Conservation (phyloP, 1,140 invertebrate genomes). For the Drosophila varians region DNA sequence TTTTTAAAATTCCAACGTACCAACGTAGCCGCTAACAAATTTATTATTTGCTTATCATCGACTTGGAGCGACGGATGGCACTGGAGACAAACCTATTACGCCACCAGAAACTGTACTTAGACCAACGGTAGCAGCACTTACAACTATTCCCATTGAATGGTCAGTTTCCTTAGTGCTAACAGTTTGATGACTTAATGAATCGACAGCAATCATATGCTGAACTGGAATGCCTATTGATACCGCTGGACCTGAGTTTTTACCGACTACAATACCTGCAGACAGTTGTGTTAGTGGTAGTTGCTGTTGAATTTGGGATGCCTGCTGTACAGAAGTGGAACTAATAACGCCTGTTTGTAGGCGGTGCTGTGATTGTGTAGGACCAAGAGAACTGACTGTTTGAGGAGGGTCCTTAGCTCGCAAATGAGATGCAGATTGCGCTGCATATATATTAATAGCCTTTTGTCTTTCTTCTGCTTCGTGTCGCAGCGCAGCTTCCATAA, state of each 20-base stretch:
- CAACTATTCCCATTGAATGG: constrained; percentile 52
- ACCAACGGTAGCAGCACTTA: constrained; percentile 40
- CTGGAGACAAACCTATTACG: constrained; percentile 64
- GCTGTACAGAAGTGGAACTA: constrained; percentile 17
- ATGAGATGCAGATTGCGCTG: constrained; percentile 85
- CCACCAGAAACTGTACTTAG: constrained; percentile 50
- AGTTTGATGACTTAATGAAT: constrained; percentile 48
- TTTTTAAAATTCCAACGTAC: constrained; percentile 54
- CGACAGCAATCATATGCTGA: constrained; percentile 72
- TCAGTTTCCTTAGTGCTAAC: constrained; percentile 58
- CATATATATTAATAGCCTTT: constrained; percentile 88
- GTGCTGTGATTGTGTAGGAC: constrained; percentile 84
- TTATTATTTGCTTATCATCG: constrained; percentile 66
- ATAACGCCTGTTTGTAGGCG: constrained; percentile 67
- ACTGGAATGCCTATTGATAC: constrained; percentile 59
- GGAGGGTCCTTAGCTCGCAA: constrained; percentile 86
- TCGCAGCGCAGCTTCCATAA: constrained; percentile 89
- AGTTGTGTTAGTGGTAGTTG: constrained; percentile 31
- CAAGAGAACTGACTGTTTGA: constrained; percentile 81
- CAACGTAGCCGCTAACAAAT: constrained; percentile 36
- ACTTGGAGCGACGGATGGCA: constrained; percentile 63
- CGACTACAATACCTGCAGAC: constrained; percentile 30
- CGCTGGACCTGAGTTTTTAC: constrained; percentile 28
- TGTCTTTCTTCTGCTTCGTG: constrained; percentile 90
- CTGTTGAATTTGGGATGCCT: constrained; percentile 22